Base-by-base conservation (phyloP, 2,888 invertebrate genomes). In the Orthonychiurus folsomi region DNA sequence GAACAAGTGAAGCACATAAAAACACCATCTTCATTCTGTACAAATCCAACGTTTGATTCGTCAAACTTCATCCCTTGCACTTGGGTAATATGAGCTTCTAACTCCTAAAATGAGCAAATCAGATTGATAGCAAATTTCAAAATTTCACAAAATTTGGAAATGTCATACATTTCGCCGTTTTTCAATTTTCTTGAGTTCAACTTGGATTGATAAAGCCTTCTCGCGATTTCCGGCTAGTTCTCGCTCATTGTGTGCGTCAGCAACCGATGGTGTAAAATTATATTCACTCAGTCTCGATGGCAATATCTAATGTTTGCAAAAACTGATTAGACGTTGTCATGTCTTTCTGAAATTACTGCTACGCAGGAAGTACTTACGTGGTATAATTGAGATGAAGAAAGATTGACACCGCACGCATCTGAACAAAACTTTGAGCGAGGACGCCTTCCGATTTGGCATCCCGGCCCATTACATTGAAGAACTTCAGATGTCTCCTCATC, bases 1-100 rank as follows among this genome's bases (percentile, higher is more conserved):
- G 96, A 96, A 78, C 97, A 97, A 0, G 95, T 95, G 37, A 96
- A 91, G 77, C 97, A 97, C 77, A 93, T 93, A 83, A 93, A 89
- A 59, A 88, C 89, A 65, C 86, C 85, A 73, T 86, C 86, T 66
- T 83, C 84, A 70, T 83, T 83, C n/a, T n/a, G n/a, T n/a, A n/a
- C n/a, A n/a, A n/a, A n/a, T n/a, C n/a, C n/a, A n/a, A n/a, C n/a
- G n/a, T n/a, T n/a, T n/a, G n/a, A n/a, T n/a, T n/a, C n/a, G n/a
- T 88, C 86, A 18, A 87, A 81, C 0, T 83, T 81, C 2, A 86
- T 84, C 66, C 84, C 85, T 72, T 84, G 87, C 0, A 90, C 91
- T 26, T 87, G 79, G 47, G 89, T 88, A 5, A 93, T 83, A 15
- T 93, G 80, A 48, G 84, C 83, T 75, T 94, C 93, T 5, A 95